Evolutionary conservation across 30 jellyfish, hydroid and myxozoan genomes (phyloP), one percentile per base, ranked within the genome.

Genomic region (Aurelia sp.): DNA sequence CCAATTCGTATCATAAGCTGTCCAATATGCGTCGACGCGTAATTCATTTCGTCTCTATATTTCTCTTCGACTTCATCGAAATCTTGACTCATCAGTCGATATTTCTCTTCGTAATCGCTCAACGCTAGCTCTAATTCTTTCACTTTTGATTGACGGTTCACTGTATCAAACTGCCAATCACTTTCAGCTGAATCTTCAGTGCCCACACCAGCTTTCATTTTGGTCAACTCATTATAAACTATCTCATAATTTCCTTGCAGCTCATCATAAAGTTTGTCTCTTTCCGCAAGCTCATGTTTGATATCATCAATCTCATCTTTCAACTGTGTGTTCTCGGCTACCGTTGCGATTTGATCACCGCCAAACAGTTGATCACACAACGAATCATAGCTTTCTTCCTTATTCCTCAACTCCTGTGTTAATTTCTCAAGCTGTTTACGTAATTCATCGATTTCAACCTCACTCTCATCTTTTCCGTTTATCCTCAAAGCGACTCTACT

Each of bases 341-440:
- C 51, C n/a, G 76, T 76, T 13, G 33, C 80, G 2, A 69, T 9
- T 22, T 60, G 81, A 17, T 76, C 96, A 30, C 75, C 89, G 0
- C 83, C 90, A 57, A 86, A 76, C 61, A 74, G 86, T 71, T 76
- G 96, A 30, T 73, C 79, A 50, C 92, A 82, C 11, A 82, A 84
- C 15, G 85, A 30, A 30, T 82, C 92, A 30, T 82, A 82, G 6
- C 44, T 73, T 59, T 82, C 92, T n/a, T 82, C 92, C 44, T 82
- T 82, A 20, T 41, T 75, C 9, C n/a, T n/a, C 68, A 82, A 31
- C 18, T 48, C 64, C 11, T 21, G 31, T 53, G 47, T 70, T 13
- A 82, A 60, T 35, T 70, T 23, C 50, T 82, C 69, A 1, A 82
- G 51, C 64, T 82, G 86, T 48, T 17, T 22, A 30, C 53, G 79